Evolutionary conservation across 2,888 invertebrate species (phyloP), one percentile per base, ranked within the genome.

Genomic region (Liposcelis brunnea): DNA sequence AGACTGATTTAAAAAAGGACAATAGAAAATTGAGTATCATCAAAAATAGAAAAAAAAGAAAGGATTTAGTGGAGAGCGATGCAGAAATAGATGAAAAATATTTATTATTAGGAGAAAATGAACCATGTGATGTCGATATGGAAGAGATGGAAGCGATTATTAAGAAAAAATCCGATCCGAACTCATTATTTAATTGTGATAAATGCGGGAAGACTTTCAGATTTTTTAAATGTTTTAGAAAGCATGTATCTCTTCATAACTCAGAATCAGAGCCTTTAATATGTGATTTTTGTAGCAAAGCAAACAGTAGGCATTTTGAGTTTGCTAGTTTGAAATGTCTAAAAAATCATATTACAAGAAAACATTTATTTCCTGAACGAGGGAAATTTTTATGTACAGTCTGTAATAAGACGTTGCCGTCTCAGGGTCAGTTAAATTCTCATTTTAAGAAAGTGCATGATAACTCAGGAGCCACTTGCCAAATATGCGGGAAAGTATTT

Each of bases 131-230:
- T 11, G 11, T 40, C 5, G 40, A 40, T 19, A 19, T 40, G 15
- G 40, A 40, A 40, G n/a, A 18, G 6, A 40, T 40, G 16, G 40
- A 40, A 19, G 40, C 40, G 6, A 19, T 19, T 19, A 40, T 40
- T 19, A 40, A n/a, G 11, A 40, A 40, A 19, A 40, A 40, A 18
- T 16, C 15, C 6, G 19, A 40, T 11, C 40, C 40, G 6, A 21
- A 14, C 21, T 6, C 21, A 8, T 6, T 6, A 16, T 40, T 40
- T 40, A 6, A 6, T 7, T 40, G 40, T 40, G 12, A 14, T 19
- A 40, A 40, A 40, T 40, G 40, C 16, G 19, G 11, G 11, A 40
- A 40, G 21, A 6, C 15, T 12, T 40, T 40, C 16, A 40, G 16
- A 40, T 40, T 40, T 19, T 40, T 40, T 19, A 40, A 40, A n/a